These are phyloP conservation scores for Tipula helvola DNA, from an alignment of 2,888 invertebrate genomes.

Conservation along the genomic window DNA sequence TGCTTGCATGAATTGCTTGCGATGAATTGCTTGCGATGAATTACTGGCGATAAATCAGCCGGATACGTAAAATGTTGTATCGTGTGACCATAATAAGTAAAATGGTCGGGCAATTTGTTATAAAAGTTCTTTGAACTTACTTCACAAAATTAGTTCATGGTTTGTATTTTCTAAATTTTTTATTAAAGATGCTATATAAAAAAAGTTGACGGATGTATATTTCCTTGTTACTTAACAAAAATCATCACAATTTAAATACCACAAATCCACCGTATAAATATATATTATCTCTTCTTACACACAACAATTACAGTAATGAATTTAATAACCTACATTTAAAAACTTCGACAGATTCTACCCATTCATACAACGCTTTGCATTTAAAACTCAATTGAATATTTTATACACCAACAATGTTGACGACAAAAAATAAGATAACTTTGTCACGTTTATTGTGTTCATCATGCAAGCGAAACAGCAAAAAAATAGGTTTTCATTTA, in stretches of 20 bases:
- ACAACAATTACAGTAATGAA: neutral
- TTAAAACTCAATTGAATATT: neutral
- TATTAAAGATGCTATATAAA: too few species aligned
- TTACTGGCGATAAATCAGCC: too few species aligned
- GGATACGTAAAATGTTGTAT: too few species aligned
- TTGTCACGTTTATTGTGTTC: neutral
- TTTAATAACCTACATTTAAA: neutral
- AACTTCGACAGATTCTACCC: neutral
- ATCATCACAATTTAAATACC: neutral
- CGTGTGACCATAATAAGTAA: too few species aligned
- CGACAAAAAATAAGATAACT: neutral
- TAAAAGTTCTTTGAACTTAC: too few species aligned
- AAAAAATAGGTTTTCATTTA: neutral
- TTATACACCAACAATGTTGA: neutral
- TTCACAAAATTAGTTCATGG: too few species aligned
- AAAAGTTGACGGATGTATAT: neutral
- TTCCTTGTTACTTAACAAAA: neutral
- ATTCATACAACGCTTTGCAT: neutral
- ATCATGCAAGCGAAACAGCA: neutral
- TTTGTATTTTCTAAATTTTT: too few species aligned
- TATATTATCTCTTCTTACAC: neutral
- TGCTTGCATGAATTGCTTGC: too few species aligned
- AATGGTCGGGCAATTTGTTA: too few species aligned
- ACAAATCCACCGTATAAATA: neutral
- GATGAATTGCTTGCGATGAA: too few species aligned